Evolutionary conservation across 2,888 invertebrate species (phyloP), one percentile per base, ranked within the genome.

Genomic region (Rotaria macrura): DNA sequence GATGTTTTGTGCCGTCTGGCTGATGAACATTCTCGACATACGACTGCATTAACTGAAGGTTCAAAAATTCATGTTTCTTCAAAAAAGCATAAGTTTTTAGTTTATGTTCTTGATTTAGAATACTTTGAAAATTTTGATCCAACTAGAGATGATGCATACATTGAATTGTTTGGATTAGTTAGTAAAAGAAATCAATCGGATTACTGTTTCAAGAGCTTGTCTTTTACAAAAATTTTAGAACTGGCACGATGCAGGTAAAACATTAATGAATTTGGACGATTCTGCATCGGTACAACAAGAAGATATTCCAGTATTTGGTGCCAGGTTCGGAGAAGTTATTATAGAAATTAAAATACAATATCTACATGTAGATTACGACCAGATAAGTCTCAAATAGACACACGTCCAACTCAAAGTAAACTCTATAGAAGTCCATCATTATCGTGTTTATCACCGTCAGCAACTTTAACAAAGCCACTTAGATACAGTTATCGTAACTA

Each of bases 1-100:
- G 90, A 89, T 14, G 89, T 89, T 29, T 87, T 89, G 17, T 89
- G 90, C 86, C 89, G 89, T 87, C 89, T 90, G 43, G 88, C 90
- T 17, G 89, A 90, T 85, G 89, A 90, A 85, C 90, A 90, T 87
- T 89, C 89, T 87, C 87, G 90, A 38, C 85, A 85, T 65, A 85
- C 65, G 4, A 84, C 72, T 25, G 43, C 43, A 40, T 38, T 84
- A 25, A 65, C 84, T 52, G 52, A 52, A 25, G 49, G 85, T 85
- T 83, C 7, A n/a, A 4, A 2, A 2, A n/a, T n/a, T n/a, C n/a
- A n/a, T n/a, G n/a, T n/a, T n/a, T 43, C 25, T 20, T 0, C 29
- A 74, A 3, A 29, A 65, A 34, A 7, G 10, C 29, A 65, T 34
- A 17, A 6, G 1, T 14, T 34, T 34, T 34, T 34, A 14, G 3